phyloP scores from a whole-genome alignment of 2,113 vertebrate species.

The Egretta garzetta region DNA sequence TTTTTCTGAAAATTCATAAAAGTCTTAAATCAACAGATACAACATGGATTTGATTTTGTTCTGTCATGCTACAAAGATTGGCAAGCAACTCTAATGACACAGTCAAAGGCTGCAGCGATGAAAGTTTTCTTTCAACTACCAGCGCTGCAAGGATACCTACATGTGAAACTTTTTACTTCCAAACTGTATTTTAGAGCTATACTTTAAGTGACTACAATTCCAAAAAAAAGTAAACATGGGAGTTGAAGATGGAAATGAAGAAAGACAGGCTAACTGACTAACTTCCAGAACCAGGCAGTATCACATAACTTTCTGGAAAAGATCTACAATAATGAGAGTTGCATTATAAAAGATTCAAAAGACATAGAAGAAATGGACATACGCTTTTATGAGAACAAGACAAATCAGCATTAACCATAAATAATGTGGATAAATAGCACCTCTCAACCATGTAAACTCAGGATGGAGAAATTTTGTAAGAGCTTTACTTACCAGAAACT shows the following conservation, averaged over 20 bases:
- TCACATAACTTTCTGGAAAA: not conserved
- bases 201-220: not conserved
- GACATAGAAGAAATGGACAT: not conserved
- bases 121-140: not conserved
- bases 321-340: not conserved
- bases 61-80: not conserved
- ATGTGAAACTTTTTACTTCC: not conserved
- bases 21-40: not conserved
- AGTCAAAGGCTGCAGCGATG: not conserved
- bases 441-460: not conserved
- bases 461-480: not conserved
- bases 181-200: not conserved
- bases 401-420: not conserved
- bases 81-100: not conserved
- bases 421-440: not conserved
- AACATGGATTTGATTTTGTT: constrained; percentile 29
- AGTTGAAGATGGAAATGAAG: not conserved
- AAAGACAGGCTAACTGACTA: rapidly evolving
- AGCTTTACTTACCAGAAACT: not conserved
- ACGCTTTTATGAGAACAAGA: not conserved
- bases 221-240: not conserved
- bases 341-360: not conserved
- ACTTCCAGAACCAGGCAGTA: not conserved
- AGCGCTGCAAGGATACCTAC: not conserved
- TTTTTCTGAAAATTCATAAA: not conserved